A percentile compares a stretch with the other conserved stretches of the same genome.
phyloP scores from a whole-genome alignment of 2,888 invertebrate species.

The Drosophila atripex region DNA sequence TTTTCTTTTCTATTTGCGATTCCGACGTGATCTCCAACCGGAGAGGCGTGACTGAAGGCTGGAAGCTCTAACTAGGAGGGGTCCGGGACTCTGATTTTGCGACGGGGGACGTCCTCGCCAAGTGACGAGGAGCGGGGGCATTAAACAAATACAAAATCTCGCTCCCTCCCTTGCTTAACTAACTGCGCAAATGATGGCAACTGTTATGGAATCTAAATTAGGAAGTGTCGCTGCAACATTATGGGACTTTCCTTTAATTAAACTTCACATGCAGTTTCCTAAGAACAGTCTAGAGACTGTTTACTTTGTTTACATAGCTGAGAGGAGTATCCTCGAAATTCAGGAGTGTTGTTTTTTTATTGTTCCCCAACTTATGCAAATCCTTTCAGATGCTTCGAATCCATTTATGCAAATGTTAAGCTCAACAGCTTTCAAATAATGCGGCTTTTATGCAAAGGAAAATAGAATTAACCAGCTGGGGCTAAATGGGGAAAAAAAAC shows the following conservation, averaged over 20 bases:
- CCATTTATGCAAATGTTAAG: slow-evolving; percentile 33
- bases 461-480: slow-evolving; percentile 9
- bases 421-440: slow-evolving; percentile 10
- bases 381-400: background rate
- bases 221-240: slow-evolving; percentile 47
- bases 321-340: background rate
- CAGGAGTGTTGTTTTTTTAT: slow-evolving; percentile 11
- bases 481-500: background rate
- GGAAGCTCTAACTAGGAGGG: slow-evolving; percentile 9
- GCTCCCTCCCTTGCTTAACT: slow-evolving; percentile 58
- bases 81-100: background rate
- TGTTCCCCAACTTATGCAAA: slow-evolving; percentile 34
- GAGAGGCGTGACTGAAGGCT: slow-evolving; percentile 56
- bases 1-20: slow-evolving; percentile 60
- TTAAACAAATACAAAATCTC: slow-evolving; percentile 63
- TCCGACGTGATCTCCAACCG: slow-evolving; percentile 56
- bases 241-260: slow-evolving; percentile 16
- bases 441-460: slow-evolving; percentile 14
- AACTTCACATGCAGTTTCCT: background rate
- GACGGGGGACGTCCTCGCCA: background rate
- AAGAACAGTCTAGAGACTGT: background rate
- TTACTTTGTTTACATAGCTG: background rate
- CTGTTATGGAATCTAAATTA: slow-evolving; percentile 66
- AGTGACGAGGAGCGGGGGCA: slow-evolving; percentile 13
- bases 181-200: slow-evolving; percentile 63